These are phyloP conservation scores for Eira barbara DNA, from an alignment of 2,113 vertebrate species.

Conservation along the genomic window DNA sequence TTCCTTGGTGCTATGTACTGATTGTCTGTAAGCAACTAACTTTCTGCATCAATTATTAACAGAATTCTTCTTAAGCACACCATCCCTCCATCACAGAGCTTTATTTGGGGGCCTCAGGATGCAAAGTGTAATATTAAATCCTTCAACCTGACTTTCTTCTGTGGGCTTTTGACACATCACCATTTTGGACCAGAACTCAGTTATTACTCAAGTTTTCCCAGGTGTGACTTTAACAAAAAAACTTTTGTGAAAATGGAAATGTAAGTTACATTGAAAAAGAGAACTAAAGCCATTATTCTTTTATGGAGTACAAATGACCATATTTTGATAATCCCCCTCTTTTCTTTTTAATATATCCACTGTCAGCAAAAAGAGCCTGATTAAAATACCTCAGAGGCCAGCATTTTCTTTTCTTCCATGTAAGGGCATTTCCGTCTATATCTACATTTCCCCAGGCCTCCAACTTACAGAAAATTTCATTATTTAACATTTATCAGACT, in stretches of 20 bases:
- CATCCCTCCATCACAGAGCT: neutral
- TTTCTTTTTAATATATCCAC: conserved; percentile 56
- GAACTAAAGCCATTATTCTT: conserved; percentile 42
- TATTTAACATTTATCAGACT: conserved; percentile 56
- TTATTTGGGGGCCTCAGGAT: neutral
- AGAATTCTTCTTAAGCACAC: neutral
- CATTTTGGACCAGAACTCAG: neutral
- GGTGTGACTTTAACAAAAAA: conserved; percentile 14
- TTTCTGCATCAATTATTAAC: neutral
- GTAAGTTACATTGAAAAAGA: conserved; percentile 19
- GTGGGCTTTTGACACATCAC: neutral
- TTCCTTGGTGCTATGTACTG: too few species aligned
- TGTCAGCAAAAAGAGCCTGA: conserved; percentile 24
- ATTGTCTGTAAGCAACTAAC: neutral
- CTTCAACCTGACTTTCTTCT: neutral
- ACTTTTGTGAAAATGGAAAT: conserved; percentile 43
- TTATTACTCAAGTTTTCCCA: neutral
- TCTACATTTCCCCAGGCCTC: neutral
- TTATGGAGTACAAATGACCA: conserved; percentile 46
- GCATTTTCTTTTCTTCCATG: neutral
- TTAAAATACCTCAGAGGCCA: conserved; percentile 31
- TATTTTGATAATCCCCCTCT: conserved; percentile 43
- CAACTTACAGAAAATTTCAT: conserved; percentile 38
- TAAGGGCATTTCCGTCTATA: neutral
- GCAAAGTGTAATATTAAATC: neutral